Base-by-base conservation (phyloP, 2,888 invertebrate species). In the Synergus laeviventris region DNA sequence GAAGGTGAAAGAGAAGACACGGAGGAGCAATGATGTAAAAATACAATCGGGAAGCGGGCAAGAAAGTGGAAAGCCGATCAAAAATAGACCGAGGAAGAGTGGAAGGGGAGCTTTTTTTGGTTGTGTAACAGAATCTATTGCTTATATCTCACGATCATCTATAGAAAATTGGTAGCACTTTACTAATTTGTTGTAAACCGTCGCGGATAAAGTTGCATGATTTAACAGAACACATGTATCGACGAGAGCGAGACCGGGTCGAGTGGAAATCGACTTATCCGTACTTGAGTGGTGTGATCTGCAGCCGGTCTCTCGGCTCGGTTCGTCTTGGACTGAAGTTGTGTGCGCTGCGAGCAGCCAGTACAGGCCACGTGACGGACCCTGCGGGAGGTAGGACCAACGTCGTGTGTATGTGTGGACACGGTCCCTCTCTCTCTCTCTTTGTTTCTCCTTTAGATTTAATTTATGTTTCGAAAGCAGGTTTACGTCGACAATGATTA, bases 311-410 rank as follows among this genome's bases (percentile, higher is more conserved):
- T 70, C 70, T 54, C 70, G 45, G 49, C 87, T 89, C 87, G 87
- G 87, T 85, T 89, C 86, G 89, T 87, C 86, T 88, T 86, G 88
- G 87, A 89, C 88, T 89, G 88, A 86, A 84, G 85, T 87, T 86
- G 89, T 87, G 86, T 87, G 87, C 86, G 86, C 85, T 83, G 85
- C 86, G 84, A 79, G 79, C 76, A 81, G 81, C 76, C 77, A 78
- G 79, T 79, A 77, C 80, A 79, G 83, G 87, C 89, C 90, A 89
- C 89, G 90, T 89, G 89, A 89, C 87, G 88, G 89, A 88, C 90
- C 89, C 90, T 90, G 90, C 90, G 87, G 90, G 90, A 90, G 90
- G 89, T 88, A 89, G 86, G 80, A 78, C 76, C 76, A 31, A 24
- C 24, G 42, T 36, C 74, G 74, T 54, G 76, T 78, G 78, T 76